Evolutionary conservation across 2,888 invertebrate genomes (phyloP), one percentile per base, ranked within the genome.

Genomic region (Hydropsyche betteni): DNA sequence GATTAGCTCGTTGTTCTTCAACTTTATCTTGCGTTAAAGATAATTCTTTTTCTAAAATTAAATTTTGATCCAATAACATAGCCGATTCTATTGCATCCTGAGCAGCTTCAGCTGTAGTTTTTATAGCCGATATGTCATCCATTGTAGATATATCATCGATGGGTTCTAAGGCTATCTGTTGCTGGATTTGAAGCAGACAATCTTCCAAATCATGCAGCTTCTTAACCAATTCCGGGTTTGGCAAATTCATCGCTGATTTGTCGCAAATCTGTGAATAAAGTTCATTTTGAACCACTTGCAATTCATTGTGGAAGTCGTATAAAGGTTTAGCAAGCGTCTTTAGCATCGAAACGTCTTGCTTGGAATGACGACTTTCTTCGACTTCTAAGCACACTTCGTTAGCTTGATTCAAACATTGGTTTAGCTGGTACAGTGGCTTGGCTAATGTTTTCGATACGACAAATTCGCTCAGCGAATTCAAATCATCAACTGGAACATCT

Each of bases 101-200:
- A 73, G 85, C 83, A n/a, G 86, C 83, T 44, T 89, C 88, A 4
- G 88, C 88, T 52, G 85, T 84, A 0, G 89, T 89, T 83, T 89
- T 88, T 16, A 91, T 84, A 4, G 86, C 88, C 0, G 90, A 89
- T 78, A 90, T 84, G 80, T 90, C 89, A 79, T 88, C 88, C 72
- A 89, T 85, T 6, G 89, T 88, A 4, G 90, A 89, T 81, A 90
- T 83, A 58, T 90, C 89, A 50, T 86, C 86, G 5, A 83, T 81
- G 7, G 83, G 85, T 81, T 90, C 90, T 52, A 90, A 77, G 76
- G 85, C 82, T 78, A 81, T 81, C 80, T 88, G 86, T 80, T 89
- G 86, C 77, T 86, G 84, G 79, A 89, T 84, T 78, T 87, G 82
- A 7, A 87, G 80, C 68, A 89, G 85, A 80, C 87, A 87, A 78